Base-by-base conservation (phyloP, 2,888 invertebrate species). In the Tipula vernalis region DNA sequence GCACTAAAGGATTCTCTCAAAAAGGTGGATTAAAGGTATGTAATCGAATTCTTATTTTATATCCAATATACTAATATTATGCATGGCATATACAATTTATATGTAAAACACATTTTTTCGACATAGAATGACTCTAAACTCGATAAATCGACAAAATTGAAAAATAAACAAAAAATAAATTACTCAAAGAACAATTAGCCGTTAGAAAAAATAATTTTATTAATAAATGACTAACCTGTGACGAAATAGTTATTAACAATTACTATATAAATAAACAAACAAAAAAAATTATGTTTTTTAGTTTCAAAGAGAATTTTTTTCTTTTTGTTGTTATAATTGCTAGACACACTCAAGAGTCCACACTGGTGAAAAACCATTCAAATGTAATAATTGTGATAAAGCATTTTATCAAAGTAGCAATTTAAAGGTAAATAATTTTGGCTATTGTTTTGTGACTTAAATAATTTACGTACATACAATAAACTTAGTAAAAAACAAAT, bases 101-200 rank as follows among this genome's bases (percentile, higher is more conserved):
- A 57, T 57, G 3, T 18, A 57, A 57, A 57, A 18, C 71, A 28
- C 71, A 71, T 71, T 71, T 71, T 71, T 71, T 71, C 71, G 71
- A 71, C 71, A 71, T 71, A 71, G 71, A 71, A 71, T 71, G 71
- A 71, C 71, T 71, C 71, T 71, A 71, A 71, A 71, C 71, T 71
- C 71, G 71, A 71, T 71, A 71, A 71, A 71, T 71, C 71, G 71
- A 71, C 71, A 71, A 71, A 71, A 28, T 71, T 71, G 8, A 71
- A 71, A 28, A 57, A 57, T 15, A 57, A 28, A 71, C 71, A 28
- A 18, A 71, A 71, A 51, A 47, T 18, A 57, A n/a, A 51, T 71
- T 71, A 71, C 71, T 71, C 71, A 71, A 71, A 71, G 71, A 71
- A 28, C 71, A 71, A 71, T 71, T 71, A 71, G 71, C 71, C 71